phyloP scores from a whole-genome alignment of 1,140 invertebrate genomes.

The Drosophila mauritiana region DNA sequence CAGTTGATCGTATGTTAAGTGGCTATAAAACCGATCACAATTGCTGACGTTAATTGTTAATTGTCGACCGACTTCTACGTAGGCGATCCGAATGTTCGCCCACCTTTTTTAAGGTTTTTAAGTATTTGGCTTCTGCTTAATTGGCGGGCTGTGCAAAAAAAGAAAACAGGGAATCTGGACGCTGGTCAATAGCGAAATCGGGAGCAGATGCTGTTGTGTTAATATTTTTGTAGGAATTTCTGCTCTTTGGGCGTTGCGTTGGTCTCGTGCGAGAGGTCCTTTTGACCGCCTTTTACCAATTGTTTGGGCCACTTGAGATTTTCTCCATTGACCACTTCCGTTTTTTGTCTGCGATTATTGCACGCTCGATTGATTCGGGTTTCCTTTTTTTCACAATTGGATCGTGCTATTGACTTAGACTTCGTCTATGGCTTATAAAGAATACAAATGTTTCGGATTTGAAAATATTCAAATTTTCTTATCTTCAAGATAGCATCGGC shows the following conservation, averaged over 20 bases:
- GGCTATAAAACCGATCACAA: constrained; percentile 75
- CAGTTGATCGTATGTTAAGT: constrained; percentile 82
- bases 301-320: constrained; percentile 61
- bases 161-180: constrained; percentile 8
- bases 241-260: constrained; percentile 57
- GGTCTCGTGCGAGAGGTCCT: constrained; percentile 62
- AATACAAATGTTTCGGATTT: constrained; percentile 14
- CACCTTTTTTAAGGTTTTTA: constrained; percentile 39
- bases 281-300: constrained; percentile 41
- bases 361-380: constrained; percentile 57
- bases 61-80: constrained; percentile 26
- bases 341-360: constrained; percentile 61
- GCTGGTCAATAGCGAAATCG: constrained; percentile 11
- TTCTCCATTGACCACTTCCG: constrained; percentile 70
- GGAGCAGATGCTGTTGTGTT: constrained; percentile 37
- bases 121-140: constrained; percentile 73
- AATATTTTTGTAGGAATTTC: constrained; percentile 44
- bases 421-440: constrained; percentile 5
- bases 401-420: constrained; percentile 64
- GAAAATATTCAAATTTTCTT: constrained; percentile 16
- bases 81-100: constrained; percentile 37
- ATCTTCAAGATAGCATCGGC: constrained; percentile 17
- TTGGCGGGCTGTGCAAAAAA: constrained; percentile 60
- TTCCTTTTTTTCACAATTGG: constrained; percentile 34
- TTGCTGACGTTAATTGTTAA: constrained; percentile 65